Evolutionary conservation across 2,888 invertebrate species (phyloP), one percentile per base, ranked within the genome.

Genomic region (Sinodicranocentrus sp.): DNA sequence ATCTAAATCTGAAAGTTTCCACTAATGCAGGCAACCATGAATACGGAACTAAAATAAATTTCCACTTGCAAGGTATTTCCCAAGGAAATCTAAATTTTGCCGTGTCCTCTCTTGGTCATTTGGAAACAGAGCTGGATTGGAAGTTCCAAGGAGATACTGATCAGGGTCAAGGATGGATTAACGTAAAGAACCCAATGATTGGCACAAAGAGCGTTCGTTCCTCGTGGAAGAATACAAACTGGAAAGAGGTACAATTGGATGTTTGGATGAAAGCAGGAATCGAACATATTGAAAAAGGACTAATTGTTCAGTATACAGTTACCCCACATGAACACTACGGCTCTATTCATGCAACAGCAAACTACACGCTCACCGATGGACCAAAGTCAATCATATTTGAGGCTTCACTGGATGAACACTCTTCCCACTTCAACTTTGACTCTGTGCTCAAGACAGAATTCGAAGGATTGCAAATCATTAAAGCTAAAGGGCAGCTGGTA

Each of bases 381-480:
- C 48, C 75, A 25, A 59, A 85, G 23, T 59, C 84, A 17, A 70
- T 87, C 52, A 0, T 59, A 68, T 48, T 63, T 77, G 33, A 87
- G 79, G 82, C 33, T 0, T 57, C 68, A 0, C 3, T 82, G 15
- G 82, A 82, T 28, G 82, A 82, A 48, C 59, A 68, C 2, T 57
- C 82, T 23, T 82, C 82, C 15, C 54, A 82, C 10, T 13, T 75
- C 0, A 76, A 72, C 3, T 61, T 86, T 63, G 87, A 87, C 26
- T 17, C 85, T 8, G 61, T 71, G 8, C 43, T 88, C 8, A 72
- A 82, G 33, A 88, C 88, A 10, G 87, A 87, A 13, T 87, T 86
- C 17, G 63, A 78, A 23, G 70, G 75, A 2, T 26, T 82, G 44
- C 44, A 70, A 52, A 28, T n/a, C 13, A 75, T 75, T 39, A 17